Base-by-base conservation (phyloP, 2,113 vertebrate species). In the Tilapia sparmanii region DNA sequence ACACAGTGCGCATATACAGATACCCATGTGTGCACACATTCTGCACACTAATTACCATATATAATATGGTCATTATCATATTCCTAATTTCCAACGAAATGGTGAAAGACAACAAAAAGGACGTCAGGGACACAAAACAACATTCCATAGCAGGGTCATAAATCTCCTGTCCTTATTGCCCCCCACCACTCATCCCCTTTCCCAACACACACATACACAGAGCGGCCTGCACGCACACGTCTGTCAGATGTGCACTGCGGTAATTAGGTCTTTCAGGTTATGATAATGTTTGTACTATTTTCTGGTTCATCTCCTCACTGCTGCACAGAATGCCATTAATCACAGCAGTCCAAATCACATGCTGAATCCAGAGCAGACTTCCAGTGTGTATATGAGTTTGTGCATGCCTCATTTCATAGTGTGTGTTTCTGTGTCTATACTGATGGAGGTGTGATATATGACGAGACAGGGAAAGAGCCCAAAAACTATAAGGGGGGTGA, bases 181-280 rank as follows among this genome's bases (percentile, higher is more conserved):
- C 24, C 81, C 68, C 13, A 24, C 59, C 12, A 19, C 24, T 63
- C 53, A n/a, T 45, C 2, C 22, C 16, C n/a, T n/a, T 19, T 31
- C 38, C 29, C 33, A 61, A 81, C 83, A 82, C 57, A 85, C 61
- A 38, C 53, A 68, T 50, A 81, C 59, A 82, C 57, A 83, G 73
- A 83, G 11, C 61, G 16, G 52, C 50, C 68, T 57, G 52, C 81
- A 81, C 31, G 16, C 50, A 59, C 40, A 45, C 45, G 79, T 84
- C 88, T 89, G 94, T 95, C 87, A 92, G 90, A 91, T 90, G 88
- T 71, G 82, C 87, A 59, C 68, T 90, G 88, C 87, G 81, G 86
- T 95, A 94, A 96, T 95, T 95, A 94, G 93, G 93, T 94, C 93
- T 95, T 93, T 91, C 90, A 93, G 94, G 94, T 95, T 94, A 95